Evolutionary conservation across 2,113 vertebrate species (phyloP), one percentile per base, ranked within the genome.

Genomic region (Opisthocomus hoazin): DNA sequence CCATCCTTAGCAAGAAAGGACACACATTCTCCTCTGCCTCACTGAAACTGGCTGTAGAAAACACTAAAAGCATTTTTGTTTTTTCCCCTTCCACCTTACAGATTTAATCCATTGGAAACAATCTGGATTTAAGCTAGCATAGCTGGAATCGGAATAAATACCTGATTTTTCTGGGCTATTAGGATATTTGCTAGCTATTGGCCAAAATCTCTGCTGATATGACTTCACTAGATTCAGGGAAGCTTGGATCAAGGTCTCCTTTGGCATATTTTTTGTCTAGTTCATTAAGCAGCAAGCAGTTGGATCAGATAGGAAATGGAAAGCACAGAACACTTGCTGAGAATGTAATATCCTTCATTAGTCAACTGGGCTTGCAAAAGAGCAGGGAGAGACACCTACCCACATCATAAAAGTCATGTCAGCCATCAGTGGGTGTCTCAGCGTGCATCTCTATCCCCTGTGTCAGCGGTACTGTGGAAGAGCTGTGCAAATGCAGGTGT

Each of bases 251-350:
- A 71, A 75, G 56, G 60, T 93, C 83, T 96, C 64, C 43, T 36
- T 21, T 75, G 79, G 75, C 45, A 15, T 81, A 74, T 94, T 90
- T 95, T 93, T 94, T 76, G 89, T 78, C 34, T 37, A 89, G 80
- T 93, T 96, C 61, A 84, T 92, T 96, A 90, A 86, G 50, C 84
- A 94, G 84, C 74, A 93, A 92, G 69, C 13, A 20, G 34, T 51
- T 58, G 51, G 53, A 81, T 90, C 46, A 71, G 77, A 69, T 63
- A 78, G 36, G 84, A 76, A 87, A 75, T 9, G 39, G 54, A 74
- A 60, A 89, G 58, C 65, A 58, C 17, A 61, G 56, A 87, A 45
- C 46, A 20, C 89, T 93, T 93, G 68, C 88, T 82, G 94, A 81
- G 86, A 87, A 68, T 15, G 51, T 91, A 89, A 88, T 86, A 60